These are phyloP conservation scores for Campylomormyrus tamandua DNA, from an alignment of 2,113 vertebrate species.

Conservation along the genomic window DNA sequence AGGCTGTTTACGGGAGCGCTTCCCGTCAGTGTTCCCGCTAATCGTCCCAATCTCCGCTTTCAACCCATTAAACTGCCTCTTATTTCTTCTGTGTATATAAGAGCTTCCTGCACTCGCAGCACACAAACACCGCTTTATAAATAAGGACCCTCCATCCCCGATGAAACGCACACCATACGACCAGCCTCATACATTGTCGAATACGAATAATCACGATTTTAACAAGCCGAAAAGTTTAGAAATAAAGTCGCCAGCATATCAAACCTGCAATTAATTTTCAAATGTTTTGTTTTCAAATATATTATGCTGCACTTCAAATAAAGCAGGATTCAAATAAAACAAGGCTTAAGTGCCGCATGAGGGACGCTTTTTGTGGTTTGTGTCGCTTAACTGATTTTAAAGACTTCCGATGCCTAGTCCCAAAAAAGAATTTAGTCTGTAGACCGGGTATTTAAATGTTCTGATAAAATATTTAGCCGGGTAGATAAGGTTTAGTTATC, in stretches of 20 bases:
- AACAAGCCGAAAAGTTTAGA: not conserved
- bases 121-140: not conserved
- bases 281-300: not conserved
- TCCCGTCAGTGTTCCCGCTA: not conserved
- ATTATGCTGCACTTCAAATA: not conserved
- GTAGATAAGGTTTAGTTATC: not conserved
- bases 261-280: not conserved
- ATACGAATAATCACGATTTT: not conserved
- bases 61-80: not conserved
- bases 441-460: not conserved
- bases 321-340: not conserved
- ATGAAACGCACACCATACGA: not conserved
- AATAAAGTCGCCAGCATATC: not conserved
- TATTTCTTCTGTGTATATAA: not conserved
- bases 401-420: not conserved
- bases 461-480: not conserved
- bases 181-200: not conserved
- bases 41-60: not conserved
- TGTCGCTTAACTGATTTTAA: not conserved
- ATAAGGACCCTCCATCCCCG: not conserved
- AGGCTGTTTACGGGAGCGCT: not conserved
- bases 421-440: not conserved
- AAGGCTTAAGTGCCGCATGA: too few relatives aligned
- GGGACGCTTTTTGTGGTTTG: not conserved
- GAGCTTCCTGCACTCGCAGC: not conserved